These are phyloP conservation scores for Drosophila conformis DNA, from an alignment of 2,888 invertebrate genomes.

Conservation along the genomic window DNA sequence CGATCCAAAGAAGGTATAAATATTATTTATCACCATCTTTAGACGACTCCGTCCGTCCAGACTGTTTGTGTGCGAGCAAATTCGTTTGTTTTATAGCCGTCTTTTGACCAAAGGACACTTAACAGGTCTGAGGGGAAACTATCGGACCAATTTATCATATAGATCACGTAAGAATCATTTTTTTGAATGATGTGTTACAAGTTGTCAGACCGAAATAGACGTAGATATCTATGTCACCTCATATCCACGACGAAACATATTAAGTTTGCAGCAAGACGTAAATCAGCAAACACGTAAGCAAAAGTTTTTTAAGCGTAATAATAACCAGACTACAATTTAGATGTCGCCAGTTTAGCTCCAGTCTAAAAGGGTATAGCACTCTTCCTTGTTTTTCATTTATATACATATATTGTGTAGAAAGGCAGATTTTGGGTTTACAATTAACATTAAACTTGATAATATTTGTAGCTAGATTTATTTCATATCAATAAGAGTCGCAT, in stretches of 20 bases:
- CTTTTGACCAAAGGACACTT: neutral
- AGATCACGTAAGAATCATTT: neutral
- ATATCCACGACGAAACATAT: neutral
- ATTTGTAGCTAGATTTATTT: neutral
- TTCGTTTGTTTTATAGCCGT: neutral
- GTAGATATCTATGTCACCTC: neutral
- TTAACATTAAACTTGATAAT: neutral
- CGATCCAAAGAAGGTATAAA: neutral
- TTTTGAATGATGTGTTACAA: neutral
- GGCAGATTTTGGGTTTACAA: neutral
- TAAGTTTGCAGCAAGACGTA: neutral
- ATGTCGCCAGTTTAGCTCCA: neutral
- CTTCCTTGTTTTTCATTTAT: fast-evolving
- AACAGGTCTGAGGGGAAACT: fast-evolving
- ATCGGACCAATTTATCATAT: neutral
- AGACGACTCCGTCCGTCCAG: neutral
- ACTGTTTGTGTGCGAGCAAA: neutral
- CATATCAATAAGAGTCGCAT: neutral
- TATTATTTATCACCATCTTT: neutral
- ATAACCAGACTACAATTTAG: neutral
- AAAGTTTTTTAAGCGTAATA: neutral
- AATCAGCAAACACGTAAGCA: neutral
- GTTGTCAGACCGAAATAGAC: neutral
- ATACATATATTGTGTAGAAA: neutral
- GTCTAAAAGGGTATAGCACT: neutral